phyloP scores from a whole-genome alignment of 92 coral and sea anemone species.

The Actinostola sp. region DNA sequence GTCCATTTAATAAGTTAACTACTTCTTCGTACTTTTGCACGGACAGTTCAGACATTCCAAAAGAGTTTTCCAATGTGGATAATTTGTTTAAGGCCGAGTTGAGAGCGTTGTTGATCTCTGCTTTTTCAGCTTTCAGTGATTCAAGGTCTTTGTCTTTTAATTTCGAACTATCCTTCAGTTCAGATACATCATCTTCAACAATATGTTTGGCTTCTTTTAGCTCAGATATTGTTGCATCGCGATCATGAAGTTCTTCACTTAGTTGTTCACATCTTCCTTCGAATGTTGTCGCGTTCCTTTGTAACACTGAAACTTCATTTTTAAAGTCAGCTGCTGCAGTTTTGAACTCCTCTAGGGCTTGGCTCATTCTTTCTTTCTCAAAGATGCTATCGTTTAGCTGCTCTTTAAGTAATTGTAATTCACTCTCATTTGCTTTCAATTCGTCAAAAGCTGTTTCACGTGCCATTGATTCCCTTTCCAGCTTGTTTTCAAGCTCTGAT shows the following conservation, averaged over 20 bases:
- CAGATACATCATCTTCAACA: constrained; percentile 64
- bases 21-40: constrained; percentile 53
- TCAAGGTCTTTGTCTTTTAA: constrained; percentile 66
- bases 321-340: constrained; percentile 63
- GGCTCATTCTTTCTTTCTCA: constrained; percentile 53
- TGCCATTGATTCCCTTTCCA: constrained; percentile 52
- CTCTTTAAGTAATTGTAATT: constrained; percentile 50
- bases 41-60: constrained; percentile 42
- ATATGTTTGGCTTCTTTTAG: constrained; percentile 62
- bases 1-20: constrained; percentile 47
- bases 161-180: constrained; percentile 42
- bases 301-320: constrained; percentile 54
- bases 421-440: constrained; percentile 42
- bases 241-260: constrained; percentile 59
- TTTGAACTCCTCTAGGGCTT: constrained; percentile 61
- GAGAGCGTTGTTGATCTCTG: constrained; percentile 62
- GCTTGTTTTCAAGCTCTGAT: constrained; percentile 72
- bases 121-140: constrained; percentile 59
- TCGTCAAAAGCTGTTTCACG: constrained; percentile 66
- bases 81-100: constrained; percentile 52
- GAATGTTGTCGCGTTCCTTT: constrained; percentile 55
- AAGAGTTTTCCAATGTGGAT: constrained; percentile 48
- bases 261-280: constrained; percentile 63
- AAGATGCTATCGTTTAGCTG: constrained; percentile 59
- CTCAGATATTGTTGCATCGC: constrained; percentile 57